Evolutionary conservation across 2,888 invertebrate genomes (phyloP).

Genomic region (Drosophila formosana): DNA sequence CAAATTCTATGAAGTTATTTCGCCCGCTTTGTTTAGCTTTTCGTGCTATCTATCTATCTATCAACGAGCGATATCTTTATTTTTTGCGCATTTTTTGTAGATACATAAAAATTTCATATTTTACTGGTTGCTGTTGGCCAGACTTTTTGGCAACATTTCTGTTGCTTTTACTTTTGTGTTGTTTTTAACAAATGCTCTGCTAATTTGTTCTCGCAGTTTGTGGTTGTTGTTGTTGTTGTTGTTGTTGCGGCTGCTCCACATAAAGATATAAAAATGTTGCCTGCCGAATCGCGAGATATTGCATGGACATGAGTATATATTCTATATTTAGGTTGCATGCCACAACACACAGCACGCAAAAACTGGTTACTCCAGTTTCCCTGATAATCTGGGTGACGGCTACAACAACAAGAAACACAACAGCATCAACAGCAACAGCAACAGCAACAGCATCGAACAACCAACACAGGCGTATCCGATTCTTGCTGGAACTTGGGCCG

Average conservation of each 20-base stretch:
- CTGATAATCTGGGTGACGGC: constrained; percentile 85
- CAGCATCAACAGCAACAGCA: constrained; percentile 22
- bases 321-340: constrained; percentile 83
- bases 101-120: constrained; percentile 5
- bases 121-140: constrained; percentile 2
- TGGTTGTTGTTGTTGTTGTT: constrained; percentile 10
- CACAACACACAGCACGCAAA: constrained; percentile 57
- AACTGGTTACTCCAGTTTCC: constrained; percentile 85
- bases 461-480: constrained; percentile 51
- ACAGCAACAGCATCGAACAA: constrained; percentile 29
- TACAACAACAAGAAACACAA: constrained; percentile 52
- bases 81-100: constrained; percentile 15
- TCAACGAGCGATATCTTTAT: not conserved
- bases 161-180: constrained; percentile 9
- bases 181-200: constrained; percentile 11
- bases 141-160: constrained; percentile 31
- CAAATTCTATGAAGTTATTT: constrained; percentile 27
- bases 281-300: constrained; percentile 28
- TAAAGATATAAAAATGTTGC: constrained; percentile 28
- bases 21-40: constrained; percentile 2
- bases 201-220: constrained; percentile 13
- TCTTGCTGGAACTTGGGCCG: constrained; percentile 58
- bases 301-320: constrained; percentile 46
- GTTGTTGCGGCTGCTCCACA: constrained; percentile 28
- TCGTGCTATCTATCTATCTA: constrained; percentile 4